phyloP scores from a whole-genome alignment of 2,113 vertebrate genomes.

The Laticauda colubrina region DNA sequence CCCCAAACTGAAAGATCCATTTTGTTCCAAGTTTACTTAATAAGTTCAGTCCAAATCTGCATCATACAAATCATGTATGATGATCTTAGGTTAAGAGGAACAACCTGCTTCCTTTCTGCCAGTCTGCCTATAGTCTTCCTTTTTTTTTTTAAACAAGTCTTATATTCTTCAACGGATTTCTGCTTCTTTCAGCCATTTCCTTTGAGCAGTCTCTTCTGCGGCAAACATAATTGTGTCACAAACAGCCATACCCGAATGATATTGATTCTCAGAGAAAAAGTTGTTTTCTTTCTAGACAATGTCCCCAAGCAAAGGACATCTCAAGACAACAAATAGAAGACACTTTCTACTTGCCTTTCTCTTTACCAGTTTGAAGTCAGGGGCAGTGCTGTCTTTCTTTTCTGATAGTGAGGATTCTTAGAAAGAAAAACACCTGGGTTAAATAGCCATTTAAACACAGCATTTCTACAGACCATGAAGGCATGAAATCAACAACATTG shows the following conservation, averaged over 20 bases:
- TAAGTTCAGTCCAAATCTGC: background rate
- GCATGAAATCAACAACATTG: background rate
- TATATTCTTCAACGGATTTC: background rate
- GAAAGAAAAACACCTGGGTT: background rate
- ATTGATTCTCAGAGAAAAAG: background rate
- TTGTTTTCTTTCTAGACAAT: constrained; percentile 3
- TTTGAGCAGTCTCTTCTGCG: background rate
- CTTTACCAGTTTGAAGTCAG: background rate
- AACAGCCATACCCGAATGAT: background rate
- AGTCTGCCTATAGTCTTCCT: background rate
- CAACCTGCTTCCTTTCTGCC: background rate
- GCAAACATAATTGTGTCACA: background rate
- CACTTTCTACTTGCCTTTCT: background rate
- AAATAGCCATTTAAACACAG: background rate
- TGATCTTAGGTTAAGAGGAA: background rate
- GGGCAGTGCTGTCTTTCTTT: background rate
- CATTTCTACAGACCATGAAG: background rate
- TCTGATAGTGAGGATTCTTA: background rate
- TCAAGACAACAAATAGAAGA: background rate
- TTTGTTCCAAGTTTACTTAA: background rate
- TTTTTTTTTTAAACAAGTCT: background rate
- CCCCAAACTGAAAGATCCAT: background rate
- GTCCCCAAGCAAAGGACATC: background rate
- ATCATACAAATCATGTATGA: background rate
- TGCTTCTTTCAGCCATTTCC: constrained; percentile 3